These are phyloP conservation scores for Delia radicum DNA, from an alignment of 1,140 invertebrate genomes.

Conservation along the genomic window DNA sequence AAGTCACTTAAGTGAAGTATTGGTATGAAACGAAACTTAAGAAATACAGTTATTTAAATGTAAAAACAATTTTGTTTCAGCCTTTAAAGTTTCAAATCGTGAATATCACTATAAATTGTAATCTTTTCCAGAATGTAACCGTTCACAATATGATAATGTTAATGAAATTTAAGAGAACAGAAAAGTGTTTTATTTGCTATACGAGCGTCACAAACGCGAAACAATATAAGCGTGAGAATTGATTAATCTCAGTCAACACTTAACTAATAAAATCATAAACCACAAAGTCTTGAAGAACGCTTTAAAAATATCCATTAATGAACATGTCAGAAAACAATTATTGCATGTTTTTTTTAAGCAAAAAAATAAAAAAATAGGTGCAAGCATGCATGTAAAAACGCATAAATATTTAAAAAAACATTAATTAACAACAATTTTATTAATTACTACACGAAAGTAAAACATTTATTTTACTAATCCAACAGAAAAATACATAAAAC, in stretches of 20 bases:
- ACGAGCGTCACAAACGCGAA: too few relatives aligned
- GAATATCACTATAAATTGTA: too few relatives aligned
- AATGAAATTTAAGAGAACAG: too few relatives aligned
- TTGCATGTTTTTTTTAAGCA: not conserved
- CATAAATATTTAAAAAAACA: slow-evolving; percentile 5
- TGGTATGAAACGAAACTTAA: too few relatives aligned
- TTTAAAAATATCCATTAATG: not conserved
- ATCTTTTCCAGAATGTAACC: too few relatives aligned
- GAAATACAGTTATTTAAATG: too few relatives aligned
- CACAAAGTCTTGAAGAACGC: not conserved
- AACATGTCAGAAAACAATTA: too few relatives aligned
- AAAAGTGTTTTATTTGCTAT: too few relatives aligned
- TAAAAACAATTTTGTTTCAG: too few relatives aligned
- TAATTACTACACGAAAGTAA: not conserved
- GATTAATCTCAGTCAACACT: not conserved
- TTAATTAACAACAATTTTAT: not conserved
- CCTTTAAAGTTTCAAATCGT: too few relatives aligned
- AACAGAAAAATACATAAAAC: not conserved
- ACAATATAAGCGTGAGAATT: not conserved
- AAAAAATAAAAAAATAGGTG: not conserved
- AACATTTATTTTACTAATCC: not conserved
- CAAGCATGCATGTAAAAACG: not conserved
- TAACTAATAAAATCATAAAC: not conserved
- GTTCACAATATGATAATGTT: too few relatives aligned
- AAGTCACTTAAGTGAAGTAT: too few relatives aligned